A percentile compares a stretch with the other conserved stretches of the same genome.
Conservation (phyloP, 2,113 vertebrate genomes). For the Pachyramphus minor region DNA sequence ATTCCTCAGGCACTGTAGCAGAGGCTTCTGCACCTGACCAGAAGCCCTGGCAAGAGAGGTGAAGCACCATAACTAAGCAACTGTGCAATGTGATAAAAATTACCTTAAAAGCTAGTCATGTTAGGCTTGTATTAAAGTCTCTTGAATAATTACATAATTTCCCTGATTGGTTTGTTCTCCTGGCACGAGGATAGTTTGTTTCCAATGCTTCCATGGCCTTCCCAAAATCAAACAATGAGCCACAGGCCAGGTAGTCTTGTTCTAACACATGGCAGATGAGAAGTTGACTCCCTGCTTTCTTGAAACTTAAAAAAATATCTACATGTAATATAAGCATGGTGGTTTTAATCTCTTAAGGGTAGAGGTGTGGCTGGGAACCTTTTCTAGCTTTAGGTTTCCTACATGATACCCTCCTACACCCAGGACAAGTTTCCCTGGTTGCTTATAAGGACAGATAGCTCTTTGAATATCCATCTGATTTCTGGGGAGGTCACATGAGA, state of each 20-base stretch:
- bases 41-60: not conserved
- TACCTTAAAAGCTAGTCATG: not conserved
- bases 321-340: not conserved
- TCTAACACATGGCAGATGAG: not conserved
- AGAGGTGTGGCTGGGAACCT: not conserved
- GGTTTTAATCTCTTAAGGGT: not conserved
- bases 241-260: not conserved
- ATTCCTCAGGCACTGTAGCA: not conserved
- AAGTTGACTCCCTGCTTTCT: not conserved
- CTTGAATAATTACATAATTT: not conserved
- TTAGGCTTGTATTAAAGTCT: not conserved
- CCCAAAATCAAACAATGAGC: not conserved
- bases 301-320: not conserved
- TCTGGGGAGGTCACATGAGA: not conserved
- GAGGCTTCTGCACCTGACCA: not conserved
- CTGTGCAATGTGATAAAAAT: not conserved
- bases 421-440: not conserved
- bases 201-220: not conserved
- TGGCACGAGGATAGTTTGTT: not conserved
- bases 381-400: not conserved
- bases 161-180: not conserved
- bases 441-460: not conserved
- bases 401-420: not conserved
- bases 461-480: not conserved
- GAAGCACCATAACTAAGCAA: not conserved